Percentiles rank a stretch among this genome's conserved stretches.
These are phyloP conservation scores for Oceanodroma leucorhoa DNA, from an alignment of 2,797 vertebrate genomes.

Conservation along the genomic window DNA sequence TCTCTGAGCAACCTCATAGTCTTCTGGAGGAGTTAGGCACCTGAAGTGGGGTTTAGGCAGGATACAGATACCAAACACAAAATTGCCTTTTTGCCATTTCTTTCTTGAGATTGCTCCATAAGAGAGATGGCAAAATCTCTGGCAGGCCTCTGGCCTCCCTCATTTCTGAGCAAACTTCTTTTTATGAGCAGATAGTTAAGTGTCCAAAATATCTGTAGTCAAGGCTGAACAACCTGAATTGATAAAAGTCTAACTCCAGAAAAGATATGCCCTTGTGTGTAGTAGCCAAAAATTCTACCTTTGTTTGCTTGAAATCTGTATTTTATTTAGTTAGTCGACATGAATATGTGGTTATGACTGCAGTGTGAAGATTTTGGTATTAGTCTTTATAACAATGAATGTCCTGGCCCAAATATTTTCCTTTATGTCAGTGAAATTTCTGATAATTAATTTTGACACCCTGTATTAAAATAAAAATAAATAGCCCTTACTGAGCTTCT, in stretches of 20 bases:
- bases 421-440: conserved; percentile 30
- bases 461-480: conserved; percentile 40
- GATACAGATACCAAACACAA: not conserved
- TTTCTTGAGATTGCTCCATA: not conserved
- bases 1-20: not conserved
- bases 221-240: not conserved
- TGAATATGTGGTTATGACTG: not conserved
- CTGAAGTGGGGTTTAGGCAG: not conserved
- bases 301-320: conserved; percentile 23
- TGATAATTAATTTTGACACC: conserved; percentile 43
- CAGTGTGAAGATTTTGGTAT: conserved; percentile 18
- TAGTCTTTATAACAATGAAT: conserved; percentile 11
- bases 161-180: not conserved
- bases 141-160: not conserved
- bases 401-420: conserved; percentile 1
- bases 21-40: not conserved
- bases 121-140: not conserved
- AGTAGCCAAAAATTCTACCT: not conserved
- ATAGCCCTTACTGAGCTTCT: not conserved
- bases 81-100: not conserved
- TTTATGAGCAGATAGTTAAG: not conserved
- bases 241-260: not conserved
- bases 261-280: not conserved
- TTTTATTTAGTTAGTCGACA: conserved; percentile 22
- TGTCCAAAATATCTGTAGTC: not conserved